Percentiles rank a stretch among this genome's conserved stretches.
Evolutionary conservation across 2,888 invertebrate species (phyloP).

Genomic region (Lamellibrachia columna): DNA sequence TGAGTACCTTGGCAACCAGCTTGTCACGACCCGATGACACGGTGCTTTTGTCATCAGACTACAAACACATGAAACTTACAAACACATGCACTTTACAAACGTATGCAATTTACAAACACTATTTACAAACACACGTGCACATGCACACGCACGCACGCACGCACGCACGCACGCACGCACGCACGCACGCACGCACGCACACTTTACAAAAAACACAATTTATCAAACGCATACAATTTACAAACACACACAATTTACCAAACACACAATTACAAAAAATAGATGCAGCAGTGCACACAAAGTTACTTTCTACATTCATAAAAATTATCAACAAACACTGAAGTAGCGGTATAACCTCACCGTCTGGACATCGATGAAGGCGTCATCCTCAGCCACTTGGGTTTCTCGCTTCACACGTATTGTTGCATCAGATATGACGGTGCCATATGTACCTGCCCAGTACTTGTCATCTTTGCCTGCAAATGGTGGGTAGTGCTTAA

Average conservation of each 20-base stretch:
- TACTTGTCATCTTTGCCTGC: constrained; percentile 55
- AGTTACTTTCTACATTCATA: background rate
- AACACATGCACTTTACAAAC: background rate
- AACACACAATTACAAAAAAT: background rate
- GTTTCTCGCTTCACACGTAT: constrained; percentile 48
- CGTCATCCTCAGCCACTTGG: constrained; percentile 46
- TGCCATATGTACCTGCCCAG: constrained; percentile 54
- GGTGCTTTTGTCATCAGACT: background rate
- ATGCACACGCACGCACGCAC: background rate
- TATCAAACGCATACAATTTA: background rate
- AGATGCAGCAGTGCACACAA: background rate
- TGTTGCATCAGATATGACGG: constrained; percentile 46
- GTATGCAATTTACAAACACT: background rate
- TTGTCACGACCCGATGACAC: constrained; percentile 30
- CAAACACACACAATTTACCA: background rate
- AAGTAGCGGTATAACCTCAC: background rate
- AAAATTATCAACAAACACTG: no score
- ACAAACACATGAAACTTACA: background rate
- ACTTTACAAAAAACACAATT: background rate
- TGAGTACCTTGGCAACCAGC: constrained; percentile 39
- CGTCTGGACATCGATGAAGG: constrained; percentile 32
- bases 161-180: background rate
- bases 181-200: background rate
- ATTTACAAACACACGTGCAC: background rate
- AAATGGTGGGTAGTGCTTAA: background rate